Percentiles rank a stretch among this genome's conserved stretches.
phyloP scores from a whole-genome alignment of 1,140 invertebrate genomes.

The Goniozus legneri region DNA sequence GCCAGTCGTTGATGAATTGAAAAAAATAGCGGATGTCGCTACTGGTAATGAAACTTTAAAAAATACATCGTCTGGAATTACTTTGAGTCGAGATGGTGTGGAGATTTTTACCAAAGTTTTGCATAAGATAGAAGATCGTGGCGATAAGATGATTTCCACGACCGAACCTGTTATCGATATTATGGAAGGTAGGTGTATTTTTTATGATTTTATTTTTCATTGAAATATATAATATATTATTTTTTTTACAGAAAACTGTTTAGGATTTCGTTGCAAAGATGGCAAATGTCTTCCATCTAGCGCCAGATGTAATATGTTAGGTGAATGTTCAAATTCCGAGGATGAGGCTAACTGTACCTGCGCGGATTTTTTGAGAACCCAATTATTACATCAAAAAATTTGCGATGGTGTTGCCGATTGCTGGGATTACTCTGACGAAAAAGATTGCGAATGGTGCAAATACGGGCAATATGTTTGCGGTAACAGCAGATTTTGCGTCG shows the following conservation, averaged over 20 bases:
- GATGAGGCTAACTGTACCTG: constrained; percentile 75
- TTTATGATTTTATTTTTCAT: not conserved
- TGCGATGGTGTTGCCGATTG: constrained; percentile 79
- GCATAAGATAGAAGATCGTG: constrained; percentile 54
- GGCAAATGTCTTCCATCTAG: constrained; percentile 66
- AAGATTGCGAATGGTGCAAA: constrained; percentile 74
- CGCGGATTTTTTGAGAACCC: constrained; percentile 69
- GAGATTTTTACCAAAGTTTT: constrained; percentile 65
- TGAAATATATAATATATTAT: too few species aligned
- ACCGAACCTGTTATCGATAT: constrained; percentile 22
- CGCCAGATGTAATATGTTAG: constrained; percentile 69
- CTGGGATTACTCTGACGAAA: constrained; percentile 78
- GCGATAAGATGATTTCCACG: constrained; percentile 29
- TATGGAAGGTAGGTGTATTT: constrained; percentile 35
- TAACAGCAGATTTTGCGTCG: constrained; percentile 67
- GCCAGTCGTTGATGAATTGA: constrained; percentile 35
- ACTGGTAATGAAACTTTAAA: constrained; percentile 25
- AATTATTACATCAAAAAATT: constrained; percentile 69
- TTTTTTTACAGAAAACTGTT: constrained; percentile 32
- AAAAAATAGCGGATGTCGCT: constrained; percentile 38
- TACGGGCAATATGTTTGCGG: constrained; percentile 72
- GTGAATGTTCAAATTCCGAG: constrained; percentile 69
- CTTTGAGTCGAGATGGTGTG: constrained; percentile 62
- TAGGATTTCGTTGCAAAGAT: constrained; percentile 56
- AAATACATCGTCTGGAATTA: constrained; percentile 36